phyloP scores from a whole-genome alignment of 2,797 vertebrate genomes.

The Hydrocynus forskahlii region DNA sequence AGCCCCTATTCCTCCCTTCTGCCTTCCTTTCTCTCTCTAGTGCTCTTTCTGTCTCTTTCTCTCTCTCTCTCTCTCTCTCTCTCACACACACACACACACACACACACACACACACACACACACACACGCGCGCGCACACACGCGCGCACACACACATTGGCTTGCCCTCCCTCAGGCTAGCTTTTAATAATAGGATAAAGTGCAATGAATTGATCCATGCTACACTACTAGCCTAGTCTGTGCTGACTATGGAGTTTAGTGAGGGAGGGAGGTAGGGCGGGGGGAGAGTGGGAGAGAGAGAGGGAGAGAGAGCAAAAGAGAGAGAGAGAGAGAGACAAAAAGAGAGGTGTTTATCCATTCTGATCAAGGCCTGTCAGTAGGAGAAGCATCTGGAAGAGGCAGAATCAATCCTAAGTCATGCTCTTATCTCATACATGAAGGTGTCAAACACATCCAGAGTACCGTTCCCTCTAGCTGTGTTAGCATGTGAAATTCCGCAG shows the following conservation, averaged over 20 bases:
- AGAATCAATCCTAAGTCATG: slow-evolving; percentile 43
- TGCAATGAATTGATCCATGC: slow-evolving; percentile 78
- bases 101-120: slow-evolving; percentile 58
- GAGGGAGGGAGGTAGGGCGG: background rate
- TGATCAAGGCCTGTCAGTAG: slow-evolving; percentile 54
- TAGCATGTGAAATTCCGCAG: slow-evolving; percentile 7
- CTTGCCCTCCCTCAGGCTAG: slow-evolving; percentile 69
- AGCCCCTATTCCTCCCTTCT: slow-evolving; percentile 33
- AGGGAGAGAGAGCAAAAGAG: background rate
- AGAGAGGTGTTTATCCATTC: slow-evolving; percentile 34
- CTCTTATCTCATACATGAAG: slow-evolving; percentile 39
- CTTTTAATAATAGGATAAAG: slow-evolving; percentile 81
- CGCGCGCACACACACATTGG: slow-evolving; percentile 59
- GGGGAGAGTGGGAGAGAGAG: background rate
- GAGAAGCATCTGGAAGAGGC: slow-evolving; percentile 18
- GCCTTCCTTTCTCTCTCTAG: slow-evolving; percentile 25
- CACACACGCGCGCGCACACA: slow-evolving; percentile 41
- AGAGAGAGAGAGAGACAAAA: slow-evolving; percentile 25
- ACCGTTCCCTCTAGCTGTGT: slow-evolving; percentile 28
- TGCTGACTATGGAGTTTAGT: slow-evolving; percentile 52
- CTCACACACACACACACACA: slow-evolving; percentile 44
- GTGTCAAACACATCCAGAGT: slow-evolving; percentile 35
- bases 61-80: slow-evolving; percentile 38
- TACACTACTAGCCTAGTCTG: slow-evolving; percentile 70
- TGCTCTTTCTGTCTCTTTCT: slow-evolving; percentile 51